Conservation (phyloP, 35 echinoderm and acorn worm species). For the Hemicentrotus pulcherrimus region DNA sequence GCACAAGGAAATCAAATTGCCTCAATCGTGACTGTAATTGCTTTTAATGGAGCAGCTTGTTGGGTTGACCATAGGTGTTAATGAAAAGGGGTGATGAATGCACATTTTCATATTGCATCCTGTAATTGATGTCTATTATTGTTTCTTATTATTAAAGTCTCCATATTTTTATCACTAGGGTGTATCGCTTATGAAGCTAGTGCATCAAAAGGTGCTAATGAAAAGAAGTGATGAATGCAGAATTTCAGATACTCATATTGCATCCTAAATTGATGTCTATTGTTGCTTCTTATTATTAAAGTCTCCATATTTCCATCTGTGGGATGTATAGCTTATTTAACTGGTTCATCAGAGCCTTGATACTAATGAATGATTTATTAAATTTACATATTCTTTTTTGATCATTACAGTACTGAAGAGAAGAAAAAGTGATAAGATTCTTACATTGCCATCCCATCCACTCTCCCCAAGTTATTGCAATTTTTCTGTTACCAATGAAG, state of each 20-base stretch:
- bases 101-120: not conserved
- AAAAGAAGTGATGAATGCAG: not conserved
- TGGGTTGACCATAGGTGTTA: not conserved
- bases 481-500: not conserved
- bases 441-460: too few relatives aligned
- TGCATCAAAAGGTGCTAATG: not conserved
- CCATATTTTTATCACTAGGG: too few relatives aligned
- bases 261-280: not conserved
- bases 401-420: too few relatives aligned
- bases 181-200: too few relatives aligned
- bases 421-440: too few relatives aligned
- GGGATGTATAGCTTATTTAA: not conserved
- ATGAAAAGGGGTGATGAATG: not conserved
- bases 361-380: not conserved
- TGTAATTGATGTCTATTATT: not conserved
- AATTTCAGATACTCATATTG: conserved; percentile 10
- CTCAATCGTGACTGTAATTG: not conserved
- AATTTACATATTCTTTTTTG: too few relatives aligned
- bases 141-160: not conserved
- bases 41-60: not conserved
- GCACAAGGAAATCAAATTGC: not conserved
- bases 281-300: not conserved
- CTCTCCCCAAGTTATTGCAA: too few relatives aligned
- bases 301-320: not conserved
- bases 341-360: not conserved